Base-by-base conservation (phyloP, 2,888 invertebrate genomes). In the Siphonodentalium dalli region DNA sequence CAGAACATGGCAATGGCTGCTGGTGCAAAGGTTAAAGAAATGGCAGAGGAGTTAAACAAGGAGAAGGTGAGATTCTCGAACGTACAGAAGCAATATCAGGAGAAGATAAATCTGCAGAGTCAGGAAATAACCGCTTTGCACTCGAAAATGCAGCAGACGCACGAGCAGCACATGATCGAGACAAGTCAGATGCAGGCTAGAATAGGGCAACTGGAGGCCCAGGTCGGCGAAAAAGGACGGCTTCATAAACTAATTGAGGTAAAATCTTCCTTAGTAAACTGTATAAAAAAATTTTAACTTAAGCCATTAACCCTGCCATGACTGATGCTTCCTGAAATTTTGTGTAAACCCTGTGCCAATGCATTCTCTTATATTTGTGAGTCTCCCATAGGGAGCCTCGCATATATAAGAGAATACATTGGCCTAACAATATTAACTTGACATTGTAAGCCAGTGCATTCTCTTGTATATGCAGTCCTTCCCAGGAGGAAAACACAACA, bases 21-120 rank as follows among this genome's bases (percentile, higher is more conserved):
- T 11, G 91, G 90, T 70, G 88, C 87, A 29, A 92, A 91, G 79
- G 76, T 93, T 39, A 89, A 89, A 66, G 92, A 93, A 70, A 79
- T 93, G 15, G 87, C 91, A 72, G 81, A 85, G 28, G 89, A 88
- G 63, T 82, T 90, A 71, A 87, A 87, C 68, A 82, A 86, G 2
- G 91, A 91, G 77, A 86, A 87, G n/a, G 82, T 85, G 0, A 86
- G 87, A 46, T 75, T 85, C 15, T 77, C 82, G 9, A 81, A 85
- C 24, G 83, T 84, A 43, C 84, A 85, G 52, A 84, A 87, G 41
- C 85, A 86, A 66, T 83, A 85, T 34, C 86, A 88, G 63, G 88
- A 88, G 58, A 83, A 86, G 55, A 77, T 84, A 59, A 78, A 63
- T 6, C 55, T 55, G 40, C 60, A 60, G 63, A 84, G 85, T 45